Evolutionary conservation across 2,888 invertebrate species (phyloP), one percentile per base, ranked within the genome.

Genomic region (Agrochola lota): DNA sequence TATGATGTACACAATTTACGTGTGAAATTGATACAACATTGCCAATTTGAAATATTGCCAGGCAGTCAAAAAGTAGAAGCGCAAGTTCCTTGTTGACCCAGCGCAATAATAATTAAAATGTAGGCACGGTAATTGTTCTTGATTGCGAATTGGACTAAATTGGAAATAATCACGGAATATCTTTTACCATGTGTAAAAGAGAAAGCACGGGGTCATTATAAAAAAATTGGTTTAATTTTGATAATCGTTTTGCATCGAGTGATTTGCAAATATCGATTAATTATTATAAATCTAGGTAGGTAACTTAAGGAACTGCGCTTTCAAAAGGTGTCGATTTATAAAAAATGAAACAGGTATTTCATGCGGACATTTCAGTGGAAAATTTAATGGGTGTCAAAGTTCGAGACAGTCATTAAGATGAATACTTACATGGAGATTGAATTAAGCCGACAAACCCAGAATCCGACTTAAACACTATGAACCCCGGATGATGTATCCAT

Each of bases 61-160:
- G 23, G 12, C 46, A 43, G 7, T 49, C 60, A 64, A 76, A 40
- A 68, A 49, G 59, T 49, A 40, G 57, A 78, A 55, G 66, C 64
- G 20, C 30, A 26, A 62, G 70, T 78, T 86, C 73, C 77, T 76
- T 75, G 40, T 76, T 77, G 68, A 81, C 75, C 73, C 23, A 17
- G 35, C 8, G 49, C 63, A 78, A 74, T 80, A 73, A 73, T 71
- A 78, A 79, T 81, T 83, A 78, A 85, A 77, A 75, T 75, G 15
- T 81, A 55, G 60, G 62, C 74, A 78, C 67, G 71, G 68, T 73
- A 82, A 79, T 66, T 75, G 62, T 66, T 77, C 46, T 82, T 87
- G 68, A 80, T 85, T 86, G 80, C 64, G 35, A 70, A 87, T 77
- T 85, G 68, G 26, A 71, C 66, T 77, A 67, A 83, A 86, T 80